Evolutionary conservation across 1,140 invertebrate species (phyloP).

Genomic region (Sycophila sp.): DNA sequence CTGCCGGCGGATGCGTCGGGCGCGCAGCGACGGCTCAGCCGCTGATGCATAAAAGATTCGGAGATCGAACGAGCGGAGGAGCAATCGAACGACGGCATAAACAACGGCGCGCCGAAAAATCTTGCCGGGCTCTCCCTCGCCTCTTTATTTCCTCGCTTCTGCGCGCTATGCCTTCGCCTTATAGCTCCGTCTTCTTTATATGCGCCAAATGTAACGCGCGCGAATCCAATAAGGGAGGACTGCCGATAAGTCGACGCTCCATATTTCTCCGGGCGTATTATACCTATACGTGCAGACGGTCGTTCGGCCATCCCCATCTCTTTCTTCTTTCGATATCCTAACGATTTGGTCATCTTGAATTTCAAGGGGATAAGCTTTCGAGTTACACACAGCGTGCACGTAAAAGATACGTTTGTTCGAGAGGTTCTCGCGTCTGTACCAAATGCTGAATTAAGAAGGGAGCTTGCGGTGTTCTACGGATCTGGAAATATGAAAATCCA

Average conservation of each 20-base stretch:
- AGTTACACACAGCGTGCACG: no score
- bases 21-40: neutral
- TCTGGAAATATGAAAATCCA: no score
- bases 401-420: no score
- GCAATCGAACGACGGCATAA: constrained; percentile 3
- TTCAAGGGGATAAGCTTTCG: no score
- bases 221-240: constrained; percentile 15
- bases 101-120: constrained; percentile 3
- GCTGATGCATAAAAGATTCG: constrained; percentile 24
- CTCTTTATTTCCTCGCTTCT: neutral
- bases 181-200: neutral
- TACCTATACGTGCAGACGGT: no score
- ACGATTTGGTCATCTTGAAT: no score
- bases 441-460: no score
- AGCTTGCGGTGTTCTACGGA: no score
- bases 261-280: constrained; percentile 9
- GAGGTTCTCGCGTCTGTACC: no score
- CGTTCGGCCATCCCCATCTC: no score
- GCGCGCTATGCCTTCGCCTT: neutral
- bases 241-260: constrained; percentile 1
- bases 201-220: constrained; percentile 7
- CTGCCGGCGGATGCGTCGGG: neutral
- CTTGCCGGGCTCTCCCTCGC: neutral
- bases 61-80: neutral
- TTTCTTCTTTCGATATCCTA: no score